Evolutionary conservation across 2,888 invertebrate genomes (phyloP), one percentile per base, ranked within the genome.

Genomic region (Eupithecia subumbrata): DNA sequence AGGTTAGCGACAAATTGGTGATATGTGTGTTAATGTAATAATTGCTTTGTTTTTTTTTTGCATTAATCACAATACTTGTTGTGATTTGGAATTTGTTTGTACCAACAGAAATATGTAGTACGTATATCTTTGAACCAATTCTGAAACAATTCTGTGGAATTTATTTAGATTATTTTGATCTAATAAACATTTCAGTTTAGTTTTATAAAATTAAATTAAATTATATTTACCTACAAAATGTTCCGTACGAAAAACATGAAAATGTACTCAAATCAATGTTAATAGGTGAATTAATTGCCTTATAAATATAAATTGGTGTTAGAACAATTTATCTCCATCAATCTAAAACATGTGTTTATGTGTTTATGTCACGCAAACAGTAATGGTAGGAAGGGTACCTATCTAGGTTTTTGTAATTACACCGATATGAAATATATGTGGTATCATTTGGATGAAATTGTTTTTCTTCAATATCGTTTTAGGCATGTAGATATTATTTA

Each of bases 1-100:
- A 94, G 94, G 94, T 94, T 89, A 84, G 78, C 69, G 72, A 69
- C 60, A 60, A 60, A 60, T 60, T 60, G 25, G 25, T 60, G 71
- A 67, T 69, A 66, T 71, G 8, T 64, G 16, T 25, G 60, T 60
- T 25, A 25, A 14, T 14, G 22, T 14, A 12, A 60, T 25, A 14
- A 25, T 60, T 60, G 22, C 1, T 60, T 37, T 37, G 37, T 8
- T 52, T 22, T 25, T 60, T 60, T 60, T 25, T 3, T n/a, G 11
- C 9, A 3, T 22, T 22, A 52, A n/a, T 52, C 8, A 52, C 22
- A 30, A 63, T 5, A 30, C 9, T 14, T 63, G 25, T 52, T 56
- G n/a, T 22, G 18, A n/a, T 48, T 48, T 48, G 16, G 7, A 48
- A 18, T 7, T 52, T n/a, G 52, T 52, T n/a, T n/a, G n/a, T n/a